These are phyloP conservation scores for Emydoidea blandingii DNA, from an alignment of 2,797 vertebrate species.

Conservation along the genomic window DNA sequence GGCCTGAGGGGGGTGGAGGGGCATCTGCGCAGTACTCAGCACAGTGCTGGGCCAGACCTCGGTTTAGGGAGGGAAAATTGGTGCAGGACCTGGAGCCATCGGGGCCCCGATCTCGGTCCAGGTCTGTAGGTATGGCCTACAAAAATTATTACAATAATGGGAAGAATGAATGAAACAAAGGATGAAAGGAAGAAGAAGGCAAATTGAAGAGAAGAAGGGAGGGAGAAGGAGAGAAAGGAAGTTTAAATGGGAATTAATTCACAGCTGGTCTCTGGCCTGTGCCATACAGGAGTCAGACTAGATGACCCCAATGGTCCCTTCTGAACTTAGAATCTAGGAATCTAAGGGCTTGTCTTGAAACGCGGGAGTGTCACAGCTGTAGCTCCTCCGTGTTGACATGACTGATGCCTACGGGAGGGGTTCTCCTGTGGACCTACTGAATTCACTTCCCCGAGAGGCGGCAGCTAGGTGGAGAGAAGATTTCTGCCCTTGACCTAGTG, in stretches of 20 bases:
- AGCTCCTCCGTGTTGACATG: too few species aligned
- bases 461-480: too few species aligned
- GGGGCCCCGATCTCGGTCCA: rapidly evolving
- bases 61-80: background rate
- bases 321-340: background rate
- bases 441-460: background rate
- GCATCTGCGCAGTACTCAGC: too few species aligned
- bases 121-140: too few species aligned
- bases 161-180: too few species aligned
- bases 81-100: background rate
- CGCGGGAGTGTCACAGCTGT: too few species aligned
- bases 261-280: background rate
- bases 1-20: too few species aligned
- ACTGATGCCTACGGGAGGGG: background rate
- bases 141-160: too few species aligned
- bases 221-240: background rate
- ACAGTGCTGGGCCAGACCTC: too few species aligned
- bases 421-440: background rate
- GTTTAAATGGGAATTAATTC: background rate
- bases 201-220: background rate
- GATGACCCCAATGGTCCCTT: background rate
- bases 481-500: background rate
- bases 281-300: too few species aligned
- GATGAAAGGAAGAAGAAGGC: background rate
- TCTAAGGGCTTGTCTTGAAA: too few species aligned